Conservation (phyloP, 2,888 invertebrate species). For the Sinohyriopsis cumingii region DNA sequence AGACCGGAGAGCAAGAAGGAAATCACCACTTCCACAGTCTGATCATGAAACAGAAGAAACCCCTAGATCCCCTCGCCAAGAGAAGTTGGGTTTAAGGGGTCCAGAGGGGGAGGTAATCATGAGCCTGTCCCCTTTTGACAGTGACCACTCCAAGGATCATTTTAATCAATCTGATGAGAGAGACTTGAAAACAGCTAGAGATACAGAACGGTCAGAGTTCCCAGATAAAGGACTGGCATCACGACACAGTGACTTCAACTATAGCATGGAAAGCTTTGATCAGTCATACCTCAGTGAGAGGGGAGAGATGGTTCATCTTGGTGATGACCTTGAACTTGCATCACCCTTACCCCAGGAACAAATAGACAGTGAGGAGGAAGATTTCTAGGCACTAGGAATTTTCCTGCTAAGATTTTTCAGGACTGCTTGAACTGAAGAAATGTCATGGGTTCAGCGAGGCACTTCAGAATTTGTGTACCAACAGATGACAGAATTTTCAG, state of each 20-base stretch:
- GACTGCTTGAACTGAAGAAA: no score
- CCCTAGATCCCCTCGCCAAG: constrained; percentile 11
- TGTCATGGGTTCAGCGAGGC: no score
- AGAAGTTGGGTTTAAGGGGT: constrained; percentile 24
- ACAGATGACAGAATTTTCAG: no score
- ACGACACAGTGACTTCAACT: constrained; percentile 52
- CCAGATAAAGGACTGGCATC: constrained; percentile 34
- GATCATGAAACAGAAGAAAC: not conserved
- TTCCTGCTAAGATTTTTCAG: no score
- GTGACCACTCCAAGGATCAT: constrained; percentile 5
- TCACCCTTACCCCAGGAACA: constrained; percentile 39
- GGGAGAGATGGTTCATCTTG: constrained; percentile 48
- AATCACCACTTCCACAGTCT: constrained; percentile 1
- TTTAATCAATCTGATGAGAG: constrained; percentile 5
- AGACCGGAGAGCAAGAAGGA: constrained; percentile 3
- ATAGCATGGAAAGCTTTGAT: constrained; percentile 60
- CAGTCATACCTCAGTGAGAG: constrained; percentile 53
- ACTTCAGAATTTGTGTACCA: no score
- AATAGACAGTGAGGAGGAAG: constrained; percentile 51
- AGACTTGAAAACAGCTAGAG: constrained; percentile 8
- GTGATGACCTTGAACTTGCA: constrained; percentile 37
- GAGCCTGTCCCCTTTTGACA: constrained; percentile 37
- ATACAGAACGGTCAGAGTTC: constrained; percentile 5
- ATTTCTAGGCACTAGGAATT: constrained; percentile 31
- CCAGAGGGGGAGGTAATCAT: constrained; percentile 36